phyloP scores from a whole-genome alignment of 2,797 vertebrate species.

The Aselliscus stoliczkanus region DNA sequence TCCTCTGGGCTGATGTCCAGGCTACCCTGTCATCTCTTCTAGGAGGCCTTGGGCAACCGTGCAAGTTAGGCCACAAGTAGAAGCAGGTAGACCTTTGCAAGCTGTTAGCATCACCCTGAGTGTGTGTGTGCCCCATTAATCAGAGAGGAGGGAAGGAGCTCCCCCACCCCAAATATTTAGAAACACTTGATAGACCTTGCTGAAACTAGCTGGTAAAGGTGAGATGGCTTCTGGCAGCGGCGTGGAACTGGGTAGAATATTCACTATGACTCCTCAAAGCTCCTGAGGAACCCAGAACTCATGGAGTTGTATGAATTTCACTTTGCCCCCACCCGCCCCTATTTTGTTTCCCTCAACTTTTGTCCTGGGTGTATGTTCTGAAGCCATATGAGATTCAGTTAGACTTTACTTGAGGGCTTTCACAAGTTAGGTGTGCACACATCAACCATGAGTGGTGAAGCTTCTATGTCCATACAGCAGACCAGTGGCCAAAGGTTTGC shows the following conservation, averaged over 20 bases:
- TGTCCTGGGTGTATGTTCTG: not conserved
- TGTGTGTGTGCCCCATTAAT: not conserved
- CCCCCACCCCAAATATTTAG: not conserved
- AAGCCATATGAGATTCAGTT: too few relatives aligned
- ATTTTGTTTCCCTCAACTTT: too few relatives aligned
- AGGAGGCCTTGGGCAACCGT: not conserved
- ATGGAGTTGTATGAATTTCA: rapidly evolving
- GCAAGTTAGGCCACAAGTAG: not conserved
- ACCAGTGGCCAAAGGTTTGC: not conserved
- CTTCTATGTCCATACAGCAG: too few relatives aligned
- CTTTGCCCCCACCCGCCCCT: too few relatives aligned
- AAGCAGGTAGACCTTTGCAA: not conserved
- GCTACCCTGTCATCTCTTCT: not conserved
- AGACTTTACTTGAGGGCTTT: not conserved
- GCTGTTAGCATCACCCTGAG: not conserved
- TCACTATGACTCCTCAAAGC: not conserved
- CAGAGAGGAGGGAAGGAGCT: not conserved
- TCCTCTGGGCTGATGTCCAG: not conserved
- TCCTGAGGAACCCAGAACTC: not conserved
- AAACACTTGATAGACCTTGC: too few relatives aligned
- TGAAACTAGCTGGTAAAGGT: too few relatives aligned
- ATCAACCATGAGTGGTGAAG: too few relatives aligned
- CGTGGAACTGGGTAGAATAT: not conserved
- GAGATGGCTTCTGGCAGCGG: too few relatives aligned
- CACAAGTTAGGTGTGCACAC: not conserved